Base-by-base conservation (phyloP, 2,113 vertebrate genomes). In the Todiramphus saurophagus region DNA sequence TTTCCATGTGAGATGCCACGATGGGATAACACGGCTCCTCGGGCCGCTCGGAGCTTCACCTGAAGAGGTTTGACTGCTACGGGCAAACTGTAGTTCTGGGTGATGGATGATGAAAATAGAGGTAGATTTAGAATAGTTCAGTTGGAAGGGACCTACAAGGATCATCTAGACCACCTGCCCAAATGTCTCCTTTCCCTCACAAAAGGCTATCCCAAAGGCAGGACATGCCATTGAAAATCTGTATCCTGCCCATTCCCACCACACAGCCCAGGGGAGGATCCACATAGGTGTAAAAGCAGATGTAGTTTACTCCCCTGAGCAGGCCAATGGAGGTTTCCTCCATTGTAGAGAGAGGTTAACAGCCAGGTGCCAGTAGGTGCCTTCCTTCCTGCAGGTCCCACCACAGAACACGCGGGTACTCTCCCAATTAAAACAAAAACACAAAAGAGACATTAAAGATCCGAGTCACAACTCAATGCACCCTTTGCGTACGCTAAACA, bases 31-130 rank as follows among this genome's bases (percentile, higher is more conserved):
- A 17, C 1, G 2, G 24, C 55, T 44, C 55, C 68, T 85, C 5
- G 3, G 58, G 43, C 15, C 8, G 2, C 31, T 15, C 0, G 1
- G 28, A 55, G 55, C 39, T 73, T 44, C 67, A 23, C 8, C 0
- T 31, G 69, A 27, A 53, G 66, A 8, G 0, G 1, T 50, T 82
- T 62, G 46, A 7, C 33, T 30, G 24, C 56, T 69, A 0, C 2
- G 9, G 31, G 28, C 43, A 56, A 74, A 39, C 5, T 10, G 14
- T 37, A 44, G 31, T 21, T 64, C 74, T 72, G 75, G 11, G 7
- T 33, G 58, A 64, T 10, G 43, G 55, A 13, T 1, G 2, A 31
- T 28, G 58, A 56, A 48, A 75, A 39, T 0, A 56, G 30, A n/a
- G 56, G 18, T 19, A 44, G 67, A 14, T 78, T 79, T 59, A 21